Evolutionary conservation across 2,797 vertebrate species (phyloP), one percentile per base, ranked within the genome.

Genomic region (Sebastes baramenuke): DNA sequence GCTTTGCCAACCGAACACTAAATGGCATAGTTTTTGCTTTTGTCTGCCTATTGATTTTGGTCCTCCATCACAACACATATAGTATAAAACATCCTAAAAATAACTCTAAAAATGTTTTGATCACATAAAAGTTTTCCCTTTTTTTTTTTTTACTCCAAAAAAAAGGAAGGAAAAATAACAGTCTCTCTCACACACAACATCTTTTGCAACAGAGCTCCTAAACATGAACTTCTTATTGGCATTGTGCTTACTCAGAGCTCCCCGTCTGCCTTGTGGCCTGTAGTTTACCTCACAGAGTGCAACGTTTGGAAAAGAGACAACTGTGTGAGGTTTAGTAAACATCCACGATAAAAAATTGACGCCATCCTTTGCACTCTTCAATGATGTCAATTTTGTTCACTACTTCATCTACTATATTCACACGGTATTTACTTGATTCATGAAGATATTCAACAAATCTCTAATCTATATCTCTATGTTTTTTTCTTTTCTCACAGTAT

Each of bases 21-120:
- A 93, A 92, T 90, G 90, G 94, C 94, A 93, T 95, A 91, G 90
- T 95, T 95, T 96, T 96, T 96, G 94, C 95, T 95, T 95, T 91
- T 93, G 91, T 94, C 93, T 95, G 93, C 94, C 92, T 95, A 89
- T 89, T 93, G 90, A 91, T 95, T 96, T 96, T 96, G 96, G 95
- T 96, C 95, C 96, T 95, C 95, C 92, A 88, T 95, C 90, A 94
- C 94, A 91, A 96, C 91, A 95, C 91, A 89, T 93, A 94, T 89
- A 93, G 94, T 96, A 96, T 93, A 96, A 96, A 96, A 96, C 94
- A 94, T 95, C 95, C 94, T 95, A 96, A 95, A 96, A 96, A 96
- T 93, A 95, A 95, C 92, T 94, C 93, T 94, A 95, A 94, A 96
- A 96, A 95, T 93, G 89, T 91, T 92, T 93, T 84, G 83, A 94